Base-by-base conservation (phyloP, 2,797 vertebrate species). In the Urophycis tenuis region DNA sequence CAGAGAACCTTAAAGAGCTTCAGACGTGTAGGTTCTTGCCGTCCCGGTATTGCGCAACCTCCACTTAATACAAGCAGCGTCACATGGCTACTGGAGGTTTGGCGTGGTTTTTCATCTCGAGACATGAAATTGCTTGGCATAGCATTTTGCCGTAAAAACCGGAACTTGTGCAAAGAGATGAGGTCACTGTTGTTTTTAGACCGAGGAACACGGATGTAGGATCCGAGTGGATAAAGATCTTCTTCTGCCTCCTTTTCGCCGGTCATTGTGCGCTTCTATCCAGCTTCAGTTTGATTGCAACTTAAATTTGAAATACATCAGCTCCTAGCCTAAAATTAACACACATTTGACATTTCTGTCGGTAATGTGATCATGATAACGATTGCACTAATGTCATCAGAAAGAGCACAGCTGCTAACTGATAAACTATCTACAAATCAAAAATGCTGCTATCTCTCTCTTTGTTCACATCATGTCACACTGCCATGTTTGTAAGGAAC, bases 21-120 rank as follows among this genome's bases (percentile, higher is more conserved):
- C 14, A 30, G 67, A 30, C 72, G 60, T 71, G 75, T 64, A 25
- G 1, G 29, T n/a, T 36, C 79, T 77, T 74, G 79, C 72, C 12
- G 30, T 25, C 74, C 10, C 32, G 9, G 22, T 3, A 22, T 36
- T 36, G 31, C 77, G 33, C 67, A 36, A 72, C 33, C 33, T 49
- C 15, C 1, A 15, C 22, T 74, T 78, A 74, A 64, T 10, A n/a
- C 33, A 9, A 32, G 36, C 19, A 60, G 60, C 3, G n/a, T 67
- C 29, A 67, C 60, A 29, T 29, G 10, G 60, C 60, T 29, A 29
- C 29, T 30, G 14, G 3, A 29, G 14, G 25, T 29, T n/a, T 15
- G 41, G 14, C 10, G 4, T 74, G 30, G 45, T 67, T 73, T 39
- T 6, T 5, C 5, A 34, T 49, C 15, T 72, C 11, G 67, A 39